Percentiles rank a stretch among this genome's conserved stretches.
Evolutionary conservation across 2,888 invertebrate genomes (phyloP).

Genomic region (Conomelus anceps): DNA sequence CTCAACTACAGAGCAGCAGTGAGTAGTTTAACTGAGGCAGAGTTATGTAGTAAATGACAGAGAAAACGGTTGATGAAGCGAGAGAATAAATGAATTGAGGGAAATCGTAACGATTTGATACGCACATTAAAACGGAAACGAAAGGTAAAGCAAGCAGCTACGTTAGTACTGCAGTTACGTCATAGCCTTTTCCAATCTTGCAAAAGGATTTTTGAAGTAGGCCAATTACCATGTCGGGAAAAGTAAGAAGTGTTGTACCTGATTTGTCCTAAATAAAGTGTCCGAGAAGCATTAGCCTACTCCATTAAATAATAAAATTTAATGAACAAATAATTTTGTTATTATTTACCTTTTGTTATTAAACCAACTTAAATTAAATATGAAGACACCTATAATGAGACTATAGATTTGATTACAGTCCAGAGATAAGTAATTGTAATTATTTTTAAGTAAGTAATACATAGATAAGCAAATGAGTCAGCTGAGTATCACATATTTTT

Average conservation of each 20-base stretch:
- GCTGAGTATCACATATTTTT: too few species aligned
- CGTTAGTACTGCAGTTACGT: not conserved
- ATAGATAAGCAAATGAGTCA: too few species aligned
- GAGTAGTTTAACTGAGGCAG: not conserved
- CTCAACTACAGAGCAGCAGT: not conserved
- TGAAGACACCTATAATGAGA: too few species aligned
- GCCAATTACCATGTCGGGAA: not conserved
- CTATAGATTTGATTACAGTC: too few species aligned
- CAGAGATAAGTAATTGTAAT: too few species aligned
- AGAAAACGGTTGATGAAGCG: not conserved
- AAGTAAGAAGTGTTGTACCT: not conserved
- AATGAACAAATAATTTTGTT: not conserved
- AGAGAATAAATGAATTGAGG: not conserved
- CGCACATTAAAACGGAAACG: slow-evolving; percentile 1
- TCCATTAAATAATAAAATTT: not conserved
- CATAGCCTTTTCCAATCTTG: not conserved
- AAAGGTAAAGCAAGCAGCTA: slow-evolving; percentile 1
- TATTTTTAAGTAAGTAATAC: too few species aligned
- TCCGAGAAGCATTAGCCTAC: not conserved
- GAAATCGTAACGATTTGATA: not conserved
- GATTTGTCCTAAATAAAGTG: not conserved
- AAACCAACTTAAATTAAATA: too few species aligned
- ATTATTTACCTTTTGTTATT: too few species aligned
- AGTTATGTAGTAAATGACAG: not conserved
- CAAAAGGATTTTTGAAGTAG: not conserved